phyloP scores from a whole-genome alignment of 2,113 vertebrate species.

The Micromys minutus region DNA sequence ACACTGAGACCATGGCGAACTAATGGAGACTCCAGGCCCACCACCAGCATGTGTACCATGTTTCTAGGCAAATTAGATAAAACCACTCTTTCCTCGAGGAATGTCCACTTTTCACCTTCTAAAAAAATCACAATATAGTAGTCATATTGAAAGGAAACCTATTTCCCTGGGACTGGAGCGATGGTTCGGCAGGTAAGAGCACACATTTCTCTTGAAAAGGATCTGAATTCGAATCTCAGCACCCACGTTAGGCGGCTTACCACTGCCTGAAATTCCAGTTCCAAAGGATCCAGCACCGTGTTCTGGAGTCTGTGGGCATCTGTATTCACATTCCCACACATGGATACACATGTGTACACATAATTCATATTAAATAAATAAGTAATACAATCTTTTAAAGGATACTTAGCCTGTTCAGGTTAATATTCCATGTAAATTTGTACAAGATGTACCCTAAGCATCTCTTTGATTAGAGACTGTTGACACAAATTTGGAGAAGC shows the following conservation, averaged over 20 bases:
- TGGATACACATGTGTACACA: not conserved
- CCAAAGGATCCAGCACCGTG: not conserved
- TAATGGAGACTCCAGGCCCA: not conserved
- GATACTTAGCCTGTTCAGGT: not conserved
- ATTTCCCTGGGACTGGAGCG: not conserved
- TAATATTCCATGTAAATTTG: not conserved
- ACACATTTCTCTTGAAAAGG: no score
- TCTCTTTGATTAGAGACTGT: not conserved
- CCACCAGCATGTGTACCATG: not conserved
- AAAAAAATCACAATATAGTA: not conserved
- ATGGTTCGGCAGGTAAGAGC: not conserved
- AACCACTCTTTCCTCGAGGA: not conserved
- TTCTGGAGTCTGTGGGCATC: not conserved
- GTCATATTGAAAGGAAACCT: slow-evolving; percentile 18
- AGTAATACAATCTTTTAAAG: not conserved
- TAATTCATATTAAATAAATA: not conserved
- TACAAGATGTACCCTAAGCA: not conserved
- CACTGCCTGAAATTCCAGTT: not conserved
- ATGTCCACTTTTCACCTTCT: not conserved
- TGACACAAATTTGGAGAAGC: not conserved
- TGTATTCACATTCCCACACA: not conserved
- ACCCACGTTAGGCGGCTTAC: not conserved
- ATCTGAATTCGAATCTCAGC: not conserved
- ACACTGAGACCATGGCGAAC: not conserved
- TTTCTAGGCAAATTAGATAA: not conserved